A percentile compares a stretch with the other conserved stretches of the same genome.
Evolutionary conservation across 2,888 invertebrate species (phyloP).

Genomic region (Deilephila elpenor): DNA sequence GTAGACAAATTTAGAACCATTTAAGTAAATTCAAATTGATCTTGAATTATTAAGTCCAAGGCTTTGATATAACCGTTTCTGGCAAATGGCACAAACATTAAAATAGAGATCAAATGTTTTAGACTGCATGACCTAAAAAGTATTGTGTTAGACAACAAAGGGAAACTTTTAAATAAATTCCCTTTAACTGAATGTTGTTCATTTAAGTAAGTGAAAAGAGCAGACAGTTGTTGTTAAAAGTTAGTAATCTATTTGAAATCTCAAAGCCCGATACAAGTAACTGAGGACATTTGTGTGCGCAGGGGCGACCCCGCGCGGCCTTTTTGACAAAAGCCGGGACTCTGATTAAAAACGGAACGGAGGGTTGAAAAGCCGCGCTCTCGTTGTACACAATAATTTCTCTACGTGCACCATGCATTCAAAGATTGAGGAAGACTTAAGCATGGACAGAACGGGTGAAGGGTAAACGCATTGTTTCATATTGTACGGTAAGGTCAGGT

Average conservation of each 20-base stretch:
- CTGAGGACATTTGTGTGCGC: neutral
- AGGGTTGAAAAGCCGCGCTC: conserved; percentile 24
- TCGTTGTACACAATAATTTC: conserved; percentile 36
- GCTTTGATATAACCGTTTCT: too few species aligned
- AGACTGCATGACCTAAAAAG: neutral
- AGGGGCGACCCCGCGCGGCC: neutral
- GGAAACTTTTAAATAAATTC: neutral
- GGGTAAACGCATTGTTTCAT: neutral
- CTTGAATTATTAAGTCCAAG: too few species aligned
- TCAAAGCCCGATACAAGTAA: neutral
- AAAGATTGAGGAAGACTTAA: conserved; percentile 37
- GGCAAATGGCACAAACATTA: too few species aligned
- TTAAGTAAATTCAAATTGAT: too few species aligned
- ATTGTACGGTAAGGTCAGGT: too few species aligned
- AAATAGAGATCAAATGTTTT: too few species aligned
- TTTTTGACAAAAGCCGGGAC: conserved; percentile 37
- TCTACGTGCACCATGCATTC: conserved; percentile 31
- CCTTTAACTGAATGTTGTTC: conserved; percentile 7
- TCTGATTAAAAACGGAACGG: conserved; percentile 43
- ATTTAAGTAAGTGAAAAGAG: conserved; percentile 7
- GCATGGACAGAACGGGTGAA: conserved; percentile 32
- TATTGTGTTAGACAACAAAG: neutral
- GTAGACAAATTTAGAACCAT: too few species aligned
- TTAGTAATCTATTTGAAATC: conserved; percentile 5
- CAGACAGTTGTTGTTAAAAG: conserved; percentile 2